Evolutionary conservation across 1,140 invertebrate species (phyloP).

Genomic region (Zaprionus gabonicus): DNA sequence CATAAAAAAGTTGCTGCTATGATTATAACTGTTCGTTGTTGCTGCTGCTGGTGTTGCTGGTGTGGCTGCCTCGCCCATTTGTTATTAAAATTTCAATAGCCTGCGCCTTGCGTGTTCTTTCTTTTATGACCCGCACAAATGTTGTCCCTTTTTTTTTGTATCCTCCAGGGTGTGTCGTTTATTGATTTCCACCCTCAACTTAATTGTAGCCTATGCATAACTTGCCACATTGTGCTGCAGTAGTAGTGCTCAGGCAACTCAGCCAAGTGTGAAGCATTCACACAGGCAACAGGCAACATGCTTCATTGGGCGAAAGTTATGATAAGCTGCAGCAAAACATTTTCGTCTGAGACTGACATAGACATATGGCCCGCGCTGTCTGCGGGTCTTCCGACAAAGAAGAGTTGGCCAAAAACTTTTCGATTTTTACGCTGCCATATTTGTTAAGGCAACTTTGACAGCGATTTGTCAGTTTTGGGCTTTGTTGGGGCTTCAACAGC

Average conservation of each 20-base stretch:
- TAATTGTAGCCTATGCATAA: slow-evolving; percentile 39
- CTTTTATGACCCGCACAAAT: slow-evolving; percentile 27
- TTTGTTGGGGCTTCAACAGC: slow-evolving; percentile 2
- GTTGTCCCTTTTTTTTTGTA: neutral
- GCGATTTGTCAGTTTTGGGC: neutral
- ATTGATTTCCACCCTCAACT: slow-evolving; percentile 34
- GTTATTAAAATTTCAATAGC: slow-evolving; percentile 36
- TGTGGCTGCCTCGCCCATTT: neutral
- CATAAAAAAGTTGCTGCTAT: neutral
- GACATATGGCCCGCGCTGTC: slow-evolving; percentile 25
- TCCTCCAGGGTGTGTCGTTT: slow-evolving; percentile 20
- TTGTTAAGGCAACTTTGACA: slow-evolving; percentile 1
- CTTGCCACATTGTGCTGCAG: slow-evolving; percentile 1
- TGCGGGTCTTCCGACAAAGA: slow-evolving; percentile 13
- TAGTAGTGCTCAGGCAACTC: neutral
- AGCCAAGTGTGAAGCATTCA: slow-evolving; percentile 21
- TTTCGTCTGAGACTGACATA: slow-evolving; percentile 16
- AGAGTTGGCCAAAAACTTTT: slow-evolving; percentile 1
- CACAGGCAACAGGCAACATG: slow-evolving; percentile 1
- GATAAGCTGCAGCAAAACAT: slow-evolving; percentile 21
- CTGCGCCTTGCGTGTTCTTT: slow-evolving; percentile 29
- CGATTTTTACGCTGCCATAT: slow-evolving; percentile 1
- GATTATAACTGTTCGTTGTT: neutral
- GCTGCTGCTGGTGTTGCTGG: neutral
- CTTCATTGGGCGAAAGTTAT: slow-evolving; percentile 31